Base-by-base conservation (phyloP, 2,888 invertebrate species). In the Thereva nobilitata region DNA sequence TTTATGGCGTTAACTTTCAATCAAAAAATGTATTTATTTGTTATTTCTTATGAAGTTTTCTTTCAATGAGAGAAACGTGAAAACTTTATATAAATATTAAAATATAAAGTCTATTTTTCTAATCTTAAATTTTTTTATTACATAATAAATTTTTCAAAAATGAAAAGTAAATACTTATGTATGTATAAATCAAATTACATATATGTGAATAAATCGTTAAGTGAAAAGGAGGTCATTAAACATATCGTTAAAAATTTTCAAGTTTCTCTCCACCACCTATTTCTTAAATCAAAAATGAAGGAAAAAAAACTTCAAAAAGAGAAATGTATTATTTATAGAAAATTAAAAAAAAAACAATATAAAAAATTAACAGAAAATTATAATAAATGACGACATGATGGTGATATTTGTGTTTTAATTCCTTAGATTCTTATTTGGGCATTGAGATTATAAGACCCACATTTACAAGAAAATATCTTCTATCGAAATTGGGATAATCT, bases 101-200 rank as follows among this genome's bases (percentile, higher is more conserved):
- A 63, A 63, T 49, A 50, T 63, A 63, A 50, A 40, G 12, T 63
- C 50, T 63, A 63, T 63, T 63, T 63, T 63, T 63, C 63, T 63
- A 63, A 63, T 50, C 63, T 50, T 63, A 50, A 52, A 41, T 63
- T 63, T 63, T 63, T 61, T 63, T 50, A 50, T 63, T 45, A 52
- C 41, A 41, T 35, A 52, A 52, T 5, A 52, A 23, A 23, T 23
- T 23, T 23, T 52, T 12, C 5, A 9, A 40, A 54, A 38, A 54
- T 8, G 54, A 40, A 23, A 23, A 52, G 9, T 37, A 52, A 52
- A 23, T 23, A 23, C 23, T 23, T 23, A 23, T 23, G 23, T 23
- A 23, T 23, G 23, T 23, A 23, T 23, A 23, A 23, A 23, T 23
- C 23, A 23, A 23, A 23, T 23, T 23, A 23, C 23, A 23, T 23